phyloP scores from a whole-genome alignment of 2,113 vertebrate genomes.

The Gobiocypris rarus region DNA sequence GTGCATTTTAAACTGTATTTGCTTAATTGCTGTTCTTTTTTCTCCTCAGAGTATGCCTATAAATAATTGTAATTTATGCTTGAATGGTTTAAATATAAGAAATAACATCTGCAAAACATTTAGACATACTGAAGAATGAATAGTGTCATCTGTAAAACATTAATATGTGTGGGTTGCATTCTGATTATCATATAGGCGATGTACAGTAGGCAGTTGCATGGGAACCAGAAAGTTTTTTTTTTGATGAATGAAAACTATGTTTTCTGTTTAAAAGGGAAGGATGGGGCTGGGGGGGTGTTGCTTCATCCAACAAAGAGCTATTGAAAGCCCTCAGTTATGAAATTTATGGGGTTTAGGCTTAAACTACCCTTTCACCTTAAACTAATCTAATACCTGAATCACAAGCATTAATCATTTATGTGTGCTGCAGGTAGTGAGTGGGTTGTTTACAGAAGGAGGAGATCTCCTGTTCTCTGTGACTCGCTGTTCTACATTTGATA shows the following conservation, averaged over 20 bases:
- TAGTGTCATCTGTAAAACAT: background rate
- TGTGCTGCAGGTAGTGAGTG: constrained; percentile 5
- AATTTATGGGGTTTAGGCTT: constrained; percentile 22
- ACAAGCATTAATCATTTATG: constrained; percentile 48
- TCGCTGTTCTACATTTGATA: constrained; percentile 27
- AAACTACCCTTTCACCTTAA: constrained; percentile 38
- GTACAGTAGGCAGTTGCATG: background rate
- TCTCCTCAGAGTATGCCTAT: no score
- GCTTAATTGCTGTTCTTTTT: background rate
- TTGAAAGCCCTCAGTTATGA: constrained; percentile 16
- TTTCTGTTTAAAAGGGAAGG: background rate
- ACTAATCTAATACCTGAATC: constrained; percentile 49
- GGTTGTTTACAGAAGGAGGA: constrained; percentile 56
- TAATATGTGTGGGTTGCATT: background rate
- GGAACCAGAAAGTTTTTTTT: background rate
- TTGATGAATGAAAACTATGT: background rate
- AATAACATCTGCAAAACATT: background rate
- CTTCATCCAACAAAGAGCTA: background rate
- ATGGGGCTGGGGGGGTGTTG: no score
- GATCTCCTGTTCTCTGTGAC: constrained; percentile 7
- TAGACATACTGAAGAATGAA: background rate
- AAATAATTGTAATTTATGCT: background rate
- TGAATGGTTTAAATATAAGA: background rate
- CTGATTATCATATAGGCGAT: background rate
- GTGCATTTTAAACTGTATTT: background rate